phyloP scores from a whole-genome alignment of 2,113 vertebrate species.

The Varanus salvator region DNA sequence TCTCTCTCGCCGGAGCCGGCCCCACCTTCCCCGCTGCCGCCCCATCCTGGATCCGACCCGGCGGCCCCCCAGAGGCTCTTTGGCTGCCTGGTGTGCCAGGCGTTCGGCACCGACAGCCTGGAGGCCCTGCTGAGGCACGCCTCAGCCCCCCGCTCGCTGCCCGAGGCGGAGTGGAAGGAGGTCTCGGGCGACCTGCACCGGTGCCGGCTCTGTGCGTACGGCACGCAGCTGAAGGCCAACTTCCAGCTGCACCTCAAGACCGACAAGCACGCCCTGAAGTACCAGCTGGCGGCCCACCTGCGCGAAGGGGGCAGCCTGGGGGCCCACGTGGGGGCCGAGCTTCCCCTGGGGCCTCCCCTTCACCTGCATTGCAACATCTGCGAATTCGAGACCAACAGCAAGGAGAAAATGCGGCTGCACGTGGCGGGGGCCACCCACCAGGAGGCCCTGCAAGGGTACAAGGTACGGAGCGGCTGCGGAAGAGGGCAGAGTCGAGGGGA shows the following conservation, averaged over 20 bases:
- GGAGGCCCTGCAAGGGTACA: conserved; percentile 72
- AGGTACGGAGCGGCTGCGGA: conserved; percentile 56
- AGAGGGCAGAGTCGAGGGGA: neutral
- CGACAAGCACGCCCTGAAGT: conserved; percentile 77
- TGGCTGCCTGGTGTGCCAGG: conserved; percentile 75
- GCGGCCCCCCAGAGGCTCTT: conserved; percentile 64
- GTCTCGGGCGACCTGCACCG: conserved; percentile 73
- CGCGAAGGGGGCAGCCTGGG: conserved; percentile 67
- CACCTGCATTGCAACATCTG: conserved; percentile 79
- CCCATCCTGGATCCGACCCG: conserved; percentile 48
- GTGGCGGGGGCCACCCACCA: conserved; percentile 67
- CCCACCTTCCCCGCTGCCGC: conserved; percentile 53
- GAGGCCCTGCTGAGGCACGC: conserved; percentile 74
- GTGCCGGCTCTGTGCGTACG: conserved; percentile 76
- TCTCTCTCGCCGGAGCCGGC: conserved; percentile 63
- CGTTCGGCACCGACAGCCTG: conserved; percentile 75
- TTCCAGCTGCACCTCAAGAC: conserved; percentile 79
- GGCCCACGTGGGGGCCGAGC: conserved; percentile 36
- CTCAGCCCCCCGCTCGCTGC: conserved; percentile 69
- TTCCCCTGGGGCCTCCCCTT: conserved; percentile 53
- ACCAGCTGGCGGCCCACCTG: conserved; percentile 76
- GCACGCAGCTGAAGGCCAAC: conserved; percentile 79
- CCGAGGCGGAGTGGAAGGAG: conserved; percentile 74
- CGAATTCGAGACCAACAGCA: conserved; percentile 76
- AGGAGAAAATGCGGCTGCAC: conserved; percentile 77